Evolutionary conservation across 2,113 vertebrate genomes (phyloP).

Genomic region (Porphyrio hochstetteri): DNA sequence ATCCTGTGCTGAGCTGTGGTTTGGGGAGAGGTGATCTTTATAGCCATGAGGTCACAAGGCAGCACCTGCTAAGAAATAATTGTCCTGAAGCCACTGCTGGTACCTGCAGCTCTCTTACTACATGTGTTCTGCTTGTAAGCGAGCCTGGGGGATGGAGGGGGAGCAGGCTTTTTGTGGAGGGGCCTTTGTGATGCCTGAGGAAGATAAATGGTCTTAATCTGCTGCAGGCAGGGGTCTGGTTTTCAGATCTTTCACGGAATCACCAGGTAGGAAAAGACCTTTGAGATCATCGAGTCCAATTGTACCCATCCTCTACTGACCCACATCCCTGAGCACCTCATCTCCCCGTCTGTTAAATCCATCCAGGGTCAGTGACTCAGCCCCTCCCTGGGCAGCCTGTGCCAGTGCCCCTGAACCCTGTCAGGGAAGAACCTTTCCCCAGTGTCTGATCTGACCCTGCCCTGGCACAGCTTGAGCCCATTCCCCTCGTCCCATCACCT

Average conservation of each 20-base stretch:
- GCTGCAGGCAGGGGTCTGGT: neutral
- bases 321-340: too few species aligned
- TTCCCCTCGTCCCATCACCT: too few species aligned
- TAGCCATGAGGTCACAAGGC: neutral
- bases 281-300: too few species aligned
- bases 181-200: neutral
- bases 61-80: neutral
- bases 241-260: neutral
- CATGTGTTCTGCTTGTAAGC: neutral
- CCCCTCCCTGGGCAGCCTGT: too few species aligned
- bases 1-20: fast-evolving
- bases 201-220: neutral
- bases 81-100: neutral
- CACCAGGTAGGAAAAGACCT: too few species aligned
- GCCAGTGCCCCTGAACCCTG: too few species aligned
- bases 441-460: too few species aligned
- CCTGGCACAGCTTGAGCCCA: too few species aligned
- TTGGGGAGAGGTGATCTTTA: neutral
- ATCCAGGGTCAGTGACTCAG: too few species aligned
- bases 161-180: neutral
- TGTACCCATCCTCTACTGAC: too few species aligned
- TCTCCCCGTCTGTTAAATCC: too few species aligned
- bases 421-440: too few species aligned
- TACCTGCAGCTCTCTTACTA: neutral
- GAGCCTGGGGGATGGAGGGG: neutral